Conservation (phyloP, 2,888 invertebrate genomes). For the Hipparchia sbordonii region DNA sequence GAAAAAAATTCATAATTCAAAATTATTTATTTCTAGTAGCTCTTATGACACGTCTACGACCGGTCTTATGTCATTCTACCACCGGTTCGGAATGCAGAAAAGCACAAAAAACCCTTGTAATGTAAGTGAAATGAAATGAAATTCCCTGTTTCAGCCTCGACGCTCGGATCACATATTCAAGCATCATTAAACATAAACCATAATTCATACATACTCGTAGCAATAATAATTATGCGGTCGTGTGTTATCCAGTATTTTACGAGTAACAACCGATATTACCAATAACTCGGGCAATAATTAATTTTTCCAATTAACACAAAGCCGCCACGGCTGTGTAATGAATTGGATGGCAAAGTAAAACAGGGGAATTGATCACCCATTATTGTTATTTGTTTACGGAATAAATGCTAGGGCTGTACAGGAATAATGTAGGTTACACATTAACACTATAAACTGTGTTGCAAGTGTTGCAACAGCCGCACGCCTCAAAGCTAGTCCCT, state of each 20-base stretch:
- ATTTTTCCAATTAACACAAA: slow-evolving; percentile 32
- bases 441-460: no score
- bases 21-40: no score
- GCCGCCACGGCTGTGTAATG: slow-evolving; percentile 28
- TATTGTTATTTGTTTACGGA: slow-evolving; percentile 37
- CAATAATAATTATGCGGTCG: not conserved
- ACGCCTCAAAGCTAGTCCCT: not conserved
- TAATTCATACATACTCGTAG: not conserved
- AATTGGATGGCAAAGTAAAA: slow-evolving; percentile 29
- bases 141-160: not conserved
- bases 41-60: not conserved
- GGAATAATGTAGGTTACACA: slow-evolving; percentile 25
- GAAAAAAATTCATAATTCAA: no score
- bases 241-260: not conserved
- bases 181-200: not conserved
- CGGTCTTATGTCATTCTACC: not conserved
- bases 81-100: not conserved
- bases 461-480: not conserved
- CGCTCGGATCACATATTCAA: not conserved
- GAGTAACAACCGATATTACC: slow-evolving; percentile 4
- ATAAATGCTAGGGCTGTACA: slow-evolving; percentile 19
- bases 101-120: no score
- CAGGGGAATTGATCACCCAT: slow-evolving; percentile 37
- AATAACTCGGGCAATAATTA: slow-evolving; percentile 20
- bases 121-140: no score